Evolutionary conservation across 2,113 vertebrate genomes (phyloP), one percentile per base, ranked within the genome.

Genomic region (Bufo bufo): DNA sequence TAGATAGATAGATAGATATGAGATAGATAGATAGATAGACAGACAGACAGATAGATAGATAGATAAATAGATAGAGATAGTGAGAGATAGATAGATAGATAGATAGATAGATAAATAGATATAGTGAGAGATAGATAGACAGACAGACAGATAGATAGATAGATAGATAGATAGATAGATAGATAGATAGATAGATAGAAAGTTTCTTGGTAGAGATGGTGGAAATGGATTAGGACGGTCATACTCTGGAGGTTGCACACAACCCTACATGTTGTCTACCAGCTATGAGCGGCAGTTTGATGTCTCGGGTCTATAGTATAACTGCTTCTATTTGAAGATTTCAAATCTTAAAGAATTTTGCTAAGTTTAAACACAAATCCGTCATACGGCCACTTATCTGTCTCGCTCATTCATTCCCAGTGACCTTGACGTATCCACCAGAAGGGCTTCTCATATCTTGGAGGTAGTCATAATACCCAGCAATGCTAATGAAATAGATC

Each of bases 361-460:
- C 56, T 81, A 45, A 58, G 45, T 81, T 81, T 81, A 61, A 47
- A 11, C 33, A 14, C 17, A 16, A 71, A n/a, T 9, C 65, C 71
- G 63, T 14, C 63, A 54, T 19, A 4, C 6, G 47, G n/a, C 49
- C 47, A 71, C 47, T 16, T 71, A 1, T 49, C 6, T 69, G 45
- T 71, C 19, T n/a, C 19, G 12, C 50, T 33, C 6, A 45, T 81
- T 45, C 6, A 52, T n/a, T 33, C 11, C 8, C 47, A 52, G n/a
- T 71, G 47, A 84, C 82, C 82, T 84, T 84, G 63, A 45, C 69
- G 20, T 54, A 84, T 33, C 47, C 81, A 23, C 45, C 63, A 65
- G 43, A 65, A 49, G 1, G 8, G 59, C 10, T 13, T 23, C 52
- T n/a, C 54, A 11, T 77, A 7, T 66, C 47, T 49, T 54, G 20